A percentile compares a stretch with the other conserved stretches of the same genome.
These are phyloP conservation scores for Haliclystus octoradiatus DNA, from an alignment of 30 jellyfish, hydroid and myxozoan species.

Conservation along the genomic window DNA sequence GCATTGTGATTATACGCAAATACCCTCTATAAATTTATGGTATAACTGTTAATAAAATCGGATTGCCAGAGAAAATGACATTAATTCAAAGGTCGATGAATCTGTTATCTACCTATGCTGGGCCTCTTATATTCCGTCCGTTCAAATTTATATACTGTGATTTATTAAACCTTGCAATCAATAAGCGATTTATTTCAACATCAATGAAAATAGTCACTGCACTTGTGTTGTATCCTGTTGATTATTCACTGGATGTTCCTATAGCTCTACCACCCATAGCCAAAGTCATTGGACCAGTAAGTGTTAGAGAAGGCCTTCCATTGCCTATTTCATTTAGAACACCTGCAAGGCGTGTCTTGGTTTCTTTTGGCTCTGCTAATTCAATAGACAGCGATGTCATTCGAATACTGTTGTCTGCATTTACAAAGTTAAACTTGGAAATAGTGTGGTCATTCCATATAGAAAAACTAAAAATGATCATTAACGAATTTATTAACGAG, in stretches of 20 bases:
- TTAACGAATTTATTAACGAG: background rate
- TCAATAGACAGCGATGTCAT: constrained; percentile 3
- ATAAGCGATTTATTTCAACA: too few species aligned
- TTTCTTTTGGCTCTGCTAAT: constrained; percentile 47
- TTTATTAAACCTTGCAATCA: background rate
- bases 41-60: constrained; percentile 25
- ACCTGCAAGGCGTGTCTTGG: constrained; percentile 13
- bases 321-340: constrained; percentile 19
- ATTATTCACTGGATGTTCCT: constrained; percentile 42
- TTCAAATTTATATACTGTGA: background rate
- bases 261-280: constrained; percentile 48
- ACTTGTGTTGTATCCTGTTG: constrained; percentile 49
- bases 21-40: constrained; percentile 38
- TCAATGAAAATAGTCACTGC: constrained; percentile 12
- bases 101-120: constrained; percentile 9
- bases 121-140: constrained; percentile 3
- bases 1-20: constrained; percentile 33
- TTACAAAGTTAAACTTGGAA: constrained; percentile 3
- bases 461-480: constrained; percentile 1
- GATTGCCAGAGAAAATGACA: constrained; percentile 42
- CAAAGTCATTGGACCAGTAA: constrained; percentile 48
- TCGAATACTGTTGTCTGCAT: constrained; percentile 4
- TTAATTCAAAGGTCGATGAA: constrained; percentile 44
- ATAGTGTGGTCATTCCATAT: constrained; percentile 39
- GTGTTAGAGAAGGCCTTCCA: background rate